Conservation (phyloP, 2,797 vertebrate genomes). For the Apodemus agrarius region DNA sequence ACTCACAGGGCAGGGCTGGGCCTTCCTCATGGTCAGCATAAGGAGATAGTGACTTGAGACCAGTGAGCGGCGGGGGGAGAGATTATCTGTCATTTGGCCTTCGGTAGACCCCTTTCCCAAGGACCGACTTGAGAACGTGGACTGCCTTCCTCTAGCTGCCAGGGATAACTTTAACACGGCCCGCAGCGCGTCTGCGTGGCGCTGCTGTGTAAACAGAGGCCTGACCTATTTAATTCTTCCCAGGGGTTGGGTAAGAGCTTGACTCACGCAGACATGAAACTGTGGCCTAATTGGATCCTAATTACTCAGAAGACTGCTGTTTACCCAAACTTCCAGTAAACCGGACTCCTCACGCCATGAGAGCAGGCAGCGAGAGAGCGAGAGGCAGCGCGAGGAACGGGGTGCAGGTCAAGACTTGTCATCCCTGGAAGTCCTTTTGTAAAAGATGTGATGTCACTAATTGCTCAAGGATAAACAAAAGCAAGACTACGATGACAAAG, state of each 20-base stretch:
- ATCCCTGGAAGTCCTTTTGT: neutral
- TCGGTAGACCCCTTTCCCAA: neutral
- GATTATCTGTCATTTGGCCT: no score
- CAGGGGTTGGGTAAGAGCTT: constrained; percentile 54
- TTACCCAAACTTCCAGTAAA: constrained; percentile 64
- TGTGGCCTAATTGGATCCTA: constrained; percentile 59
- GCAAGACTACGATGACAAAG: no score
- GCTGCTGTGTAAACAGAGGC: constrained; percentile 49
- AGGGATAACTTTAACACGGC: neutral
- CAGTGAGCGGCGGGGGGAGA: neutral
- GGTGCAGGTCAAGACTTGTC: neutral
- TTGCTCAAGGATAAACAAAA: constrained; percentile 49
- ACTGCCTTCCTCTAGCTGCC: neutral
- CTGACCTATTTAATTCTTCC: constrained; percentile 56
- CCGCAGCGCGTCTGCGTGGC: fast-evolving
- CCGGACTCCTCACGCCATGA: neutral
- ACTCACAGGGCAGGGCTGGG: neutral
- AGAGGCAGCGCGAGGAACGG: neutral
- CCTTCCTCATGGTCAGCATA: neutral
- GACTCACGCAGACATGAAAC: constrained; percentile 49
- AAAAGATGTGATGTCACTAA: neutral
- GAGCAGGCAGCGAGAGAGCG: neutral
- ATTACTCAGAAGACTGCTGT: constrained; percentile 71
- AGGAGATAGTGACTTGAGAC: neutral
- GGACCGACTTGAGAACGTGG: neutral